Evolutionary conservation across 2,797 vertebrate genomes (phyloP), one percentile per base, ranked within the genome.

Genomic region (Pangasius macronema): DNA sequence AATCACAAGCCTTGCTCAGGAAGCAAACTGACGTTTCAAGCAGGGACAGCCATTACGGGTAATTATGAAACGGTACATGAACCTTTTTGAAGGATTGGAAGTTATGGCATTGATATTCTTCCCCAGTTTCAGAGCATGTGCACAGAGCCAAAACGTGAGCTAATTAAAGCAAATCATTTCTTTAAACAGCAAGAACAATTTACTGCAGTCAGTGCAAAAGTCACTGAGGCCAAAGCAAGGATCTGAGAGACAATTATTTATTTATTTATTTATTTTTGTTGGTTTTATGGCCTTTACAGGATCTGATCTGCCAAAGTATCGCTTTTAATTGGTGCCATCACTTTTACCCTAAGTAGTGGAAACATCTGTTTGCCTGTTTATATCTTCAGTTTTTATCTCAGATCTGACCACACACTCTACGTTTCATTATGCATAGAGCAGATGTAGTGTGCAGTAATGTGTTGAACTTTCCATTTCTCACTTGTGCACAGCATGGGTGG

Each of bases 81-180:
- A 83, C 87, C 20, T 46, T 57, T 83, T 86, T 24, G 4, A 84
- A 87, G 53, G 81, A 87, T 46, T 79, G 57, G 81, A 87, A 84
- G 88, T 90, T 84, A 85, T 22, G 46, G 75, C 77, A 83, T 84
- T 86, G 86, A 79, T 87, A 87, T 88, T 57, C 84, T 79, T 86
- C 72, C 24, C 46, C 20, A 1, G 63, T 86, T 87, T 81, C 33
- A 61, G 67, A 42, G 61, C 77, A 75, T 61, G 33, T 84, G 24
- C 33, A 42, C 65, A 36, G 53, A 73, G 73, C 55, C 72, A 83
- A 61, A 89, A 82, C 79, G 36, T 65, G 27, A 22, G 30, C 79
- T 90, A 89, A 88, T 92, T 89, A 89, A 90, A 86, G 85, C 67
- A 82, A 90, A 84, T 90, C 51, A 85, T 86, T 86, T 89, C 85